These are phyloP conservation scores for Tichodroma muraria DNA, from an alignment of 2,113 vertebrate species.

Conservation along the genomic window DNA sequence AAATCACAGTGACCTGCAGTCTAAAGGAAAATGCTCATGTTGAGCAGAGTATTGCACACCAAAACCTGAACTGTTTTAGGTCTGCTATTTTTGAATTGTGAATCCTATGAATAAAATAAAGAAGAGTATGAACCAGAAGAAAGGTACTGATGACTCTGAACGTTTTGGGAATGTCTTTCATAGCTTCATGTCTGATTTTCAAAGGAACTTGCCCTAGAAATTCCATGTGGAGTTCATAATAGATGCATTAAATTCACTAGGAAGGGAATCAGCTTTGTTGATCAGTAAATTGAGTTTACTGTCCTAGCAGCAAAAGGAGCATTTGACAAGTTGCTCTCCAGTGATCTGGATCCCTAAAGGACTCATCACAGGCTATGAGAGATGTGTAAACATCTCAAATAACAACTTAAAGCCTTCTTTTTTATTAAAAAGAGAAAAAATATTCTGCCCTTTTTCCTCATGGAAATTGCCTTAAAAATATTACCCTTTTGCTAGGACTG, in stretches of 20 bases:
- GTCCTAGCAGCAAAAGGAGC: neutral
- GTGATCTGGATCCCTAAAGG: neutral
- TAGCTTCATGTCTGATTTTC: neutral
- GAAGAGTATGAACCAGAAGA: neutral
- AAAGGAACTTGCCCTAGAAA: neutral
- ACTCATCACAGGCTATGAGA: neutral
- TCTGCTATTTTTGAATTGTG: neutral
- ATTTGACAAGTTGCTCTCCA: neutral
- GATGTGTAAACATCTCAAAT: neutral
- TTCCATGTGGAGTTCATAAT: neutral
- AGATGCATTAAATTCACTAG: neutral
- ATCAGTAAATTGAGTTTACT: neutral
- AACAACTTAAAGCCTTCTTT: neutral
- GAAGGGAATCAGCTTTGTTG: neutral
- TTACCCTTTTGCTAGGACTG: neutral
- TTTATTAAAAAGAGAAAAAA: neutral
- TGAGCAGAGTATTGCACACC: neutral
- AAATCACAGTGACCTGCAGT: neutral
- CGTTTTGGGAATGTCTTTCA: neutral
- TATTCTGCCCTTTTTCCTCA: neutral
- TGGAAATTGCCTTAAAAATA: constrained; percentile 10
- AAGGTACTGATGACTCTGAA: neutral
- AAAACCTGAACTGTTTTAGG: neutral
- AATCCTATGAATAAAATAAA: neutral
- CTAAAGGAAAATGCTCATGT: neutral